Evolutionary conservation across 2,888 invertebrate genomes (phyloP), one percentile per base, ranked within the genome.

Genomic region (Pinctada fucata): DNA sequence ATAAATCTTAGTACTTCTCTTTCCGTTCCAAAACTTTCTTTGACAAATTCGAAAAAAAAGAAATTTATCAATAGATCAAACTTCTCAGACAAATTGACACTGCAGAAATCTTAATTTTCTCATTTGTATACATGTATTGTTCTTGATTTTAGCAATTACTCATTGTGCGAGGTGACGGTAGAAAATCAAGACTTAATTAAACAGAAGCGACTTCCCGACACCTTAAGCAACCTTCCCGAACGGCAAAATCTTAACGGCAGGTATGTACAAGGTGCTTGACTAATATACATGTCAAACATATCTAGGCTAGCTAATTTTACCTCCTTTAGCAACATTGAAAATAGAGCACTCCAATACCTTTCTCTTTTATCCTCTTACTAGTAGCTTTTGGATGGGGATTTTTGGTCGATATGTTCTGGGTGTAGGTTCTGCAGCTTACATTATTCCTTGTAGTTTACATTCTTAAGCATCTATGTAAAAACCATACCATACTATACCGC

Each of bases 121-220:
- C 1, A 13, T 13, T 58, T 58, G 58, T 58, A 58, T 58, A 10
- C 10, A 65, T 58, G 3, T 58, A 47, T 16, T 50, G 6, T 4
- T 76, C 63, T 71, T 63, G 65, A 52, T 79, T 90, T 13, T 87
- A 93, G 97, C 47, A 96, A 98, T 91, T 99, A 97, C 93, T 97
- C 97, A 66, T 93, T 99, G 67, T 98, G 98, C 92, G 99, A 99
- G 93, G 98, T 99, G 2, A 97, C 97, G 51, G 99, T 98, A 3
- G 97, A 93, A 52, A 88, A 97, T 5, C 97, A 97, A 89, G 97
- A 97, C 69, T 97, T 99, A 91, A 97, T 99, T 75, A 99, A 99
- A 92, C 99, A 99, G 92, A 95, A 97, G 81, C 95, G 99, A 71
- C 94, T 99, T 86, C 98, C 98, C 65, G 99, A 99, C 92, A 97